These are phyloP conservation scores for Thereuonema tuberculata DNA, from an alignment of 1,140 invertebrate genomes.

Conservation along the genomic window DNA sequence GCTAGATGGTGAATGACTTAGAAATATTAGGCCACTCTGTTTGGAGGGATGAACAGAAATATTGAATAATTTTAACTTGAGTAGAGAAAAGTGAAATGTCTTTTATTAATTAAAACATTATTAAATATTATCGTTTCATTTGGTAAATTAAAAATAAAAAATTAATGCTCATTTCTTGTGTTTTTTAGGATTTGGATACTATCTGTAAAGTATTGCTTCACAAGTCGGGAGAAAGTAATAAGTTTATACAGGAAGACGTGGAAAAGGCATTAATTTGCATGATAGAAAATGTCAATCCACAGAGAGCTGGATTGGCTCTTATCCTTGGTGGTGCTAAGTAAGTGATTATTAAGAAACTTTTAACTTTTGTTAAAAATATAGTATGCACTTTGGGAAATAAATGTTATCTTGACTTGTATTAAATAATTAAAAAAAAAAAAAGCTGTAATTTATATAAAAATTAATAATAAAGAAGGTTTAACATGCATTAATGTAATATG, in stretches of 20 bases:
- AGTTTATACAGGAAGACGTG: slow-evolving; percentile 75
- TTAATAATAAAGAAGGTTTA: too few relatives aligned
- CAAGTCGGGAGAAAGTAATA: slow-evolving; percentile 81
- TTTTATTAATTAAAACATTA: too few relatives aligned
- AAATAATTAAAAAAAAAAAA: background rate
- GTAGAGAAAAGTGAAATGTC: too few relatives aligned
- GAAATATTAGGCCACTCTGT: too few relatives aligned
- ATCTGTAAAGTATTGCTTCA: slow-evolving; percentile 61
- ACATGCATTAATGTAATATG: too few relatives aligned
- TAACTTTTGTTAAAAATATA: background rate
- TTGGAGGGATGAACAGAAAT: too few relatives aligned
- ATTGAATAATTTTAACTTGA: too few relatives aligned
- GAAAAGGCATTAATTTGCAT: slow-evolving; percentile 64
- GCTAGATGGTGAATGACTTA: too few relatives aligned
- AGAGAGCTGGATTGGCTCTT: slow-evolving; percentile 42
- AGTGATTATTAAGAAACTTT: slow-evolving; percentile 21
- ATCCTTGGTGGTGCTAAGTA: slow-evolving; percentile 47
- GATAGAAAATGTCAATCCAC: slow-evolving; percentile 49
- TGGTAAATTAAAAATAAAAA: too few relatives aligned
- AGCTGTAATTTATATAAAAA: too few relatives aligned
- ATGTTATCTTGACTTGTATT: background rate
- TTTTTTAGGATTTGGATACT: slow-evolving; percentile 63
- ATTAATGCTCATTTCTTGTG: too few relatives aligned
- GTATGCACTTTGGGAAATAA: background rate
- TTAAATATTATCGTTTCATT: too few relatives aligned